These are phyloP conservation scores for Corythaixoides concolor DNA, from an alignment of 2,113 vertebrate species.

Conservation along the genomic window DNA sequence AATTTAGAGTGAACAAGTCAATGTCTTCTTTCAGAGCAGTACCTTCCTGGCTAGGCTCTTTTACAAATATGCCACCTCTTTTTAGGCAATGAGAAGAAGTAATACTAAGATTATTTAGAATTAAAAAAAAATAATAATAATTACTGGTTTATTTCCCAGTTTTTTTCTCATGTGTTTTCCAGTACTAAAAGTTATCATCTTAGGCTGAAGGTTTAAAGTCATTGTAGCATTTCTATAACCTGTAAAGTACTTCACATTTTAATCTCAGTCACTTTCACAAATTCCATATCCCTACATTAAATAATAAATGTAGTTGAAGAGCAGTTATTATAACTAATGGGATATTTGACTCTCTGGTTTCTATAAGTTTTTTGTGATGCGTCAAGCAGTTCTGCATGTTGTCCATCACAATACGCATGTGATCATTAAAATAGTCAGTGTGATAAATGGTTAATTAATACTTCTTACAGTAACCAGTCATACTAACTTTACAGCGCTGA, in stretches of 20 bases:
- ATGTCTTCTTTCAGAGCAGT: not conserved
- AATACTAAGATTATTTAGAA: not conserved
- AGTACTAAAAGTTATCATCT: not conserved
- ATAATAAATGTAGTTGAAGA: not conserved
- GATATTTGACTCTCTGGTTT: not conserved
- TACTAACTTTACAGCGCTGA: not conserved
- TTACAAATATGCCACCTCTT: not conserved
- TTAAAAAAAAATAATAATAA: not conserved
- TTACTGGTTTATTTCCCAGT: not conserved
- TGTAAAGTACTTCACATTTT: not conserved
- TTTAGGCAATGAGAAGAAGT: not conserved
- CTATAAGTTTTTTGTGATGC: not conserved
- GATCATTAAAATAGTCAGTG: not conserved
- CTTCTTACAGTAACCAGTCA: not conserved
- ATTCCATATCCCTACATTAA: not conserved
- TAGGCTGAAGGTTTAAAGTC: not conserved
- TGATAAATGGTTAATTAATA: constrained; percentile 3
- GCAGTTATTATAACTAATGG: not conserved
- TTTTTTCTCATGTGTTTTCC: not conserved
- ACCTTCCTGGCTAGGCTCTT: not conserved
- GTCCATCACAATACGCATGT: not conserved
- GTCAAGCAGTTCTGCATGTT: not conserved
- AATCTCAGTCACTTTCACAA: not conserved
- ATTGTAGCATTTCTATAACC: not conserved
- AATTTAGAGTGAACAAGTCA: not conserved